These are phyloP conservation scores for Sarcophaga rosellei DNA, from an alignment of 2,888 invertebrate species.

Conservation along the genomic window DNA sequence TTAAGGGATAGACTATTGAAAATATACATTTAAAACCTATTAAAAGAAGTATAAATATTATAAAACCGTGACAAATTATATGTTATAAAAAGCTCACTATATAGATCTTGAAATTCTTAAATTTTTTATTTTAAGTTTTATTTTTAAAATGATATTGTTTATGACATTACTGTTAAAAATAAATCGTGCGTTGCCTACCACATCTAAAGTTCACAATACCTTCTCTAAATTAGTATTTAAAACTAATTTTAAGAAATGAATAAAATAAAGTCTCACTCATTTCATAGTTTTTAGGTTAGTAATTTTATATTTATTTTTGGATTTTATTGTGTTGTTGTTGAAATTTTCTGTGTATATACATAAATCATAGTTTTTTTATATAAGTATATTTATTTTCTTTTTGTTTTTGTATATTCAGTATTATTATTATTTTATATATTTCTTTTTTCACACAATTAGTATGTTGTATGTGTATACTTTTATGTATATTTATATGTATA, in stretches of 20 bases:
- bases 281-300: slow-evolving; percentile 56
- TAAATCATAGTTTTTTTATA: slow-evolving; percentile 54
- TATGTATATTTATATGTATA: slow-evolving; percentile 46
- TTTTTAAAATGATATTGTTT: no score
- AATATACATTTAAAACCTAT: no score
- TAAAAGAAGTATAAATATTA: no score
- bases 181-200: no score
- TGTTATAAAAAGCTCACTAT: no score
- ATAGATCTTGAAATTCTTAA: no score
- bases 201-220: no score
- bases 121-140: no score
- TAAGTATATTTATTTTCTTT: slow-evolving; percentile 21
- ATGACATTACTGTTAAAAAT: no score
- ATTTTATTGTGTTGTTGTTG: slow-evolving; percentile 52
- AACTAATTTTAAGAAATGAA: not conserved
- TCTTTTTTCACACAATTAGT: slow-evolving; percentile 47
- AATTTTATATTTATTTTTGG: slow-evolving; percentile 63
- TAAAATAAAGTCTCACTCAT: not conserved
- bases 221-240: no score
- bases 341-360: slow-evolving; percentile 59
- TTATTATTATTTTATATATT: slow-evolving; percentile 27
- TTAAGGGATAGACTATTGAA: no score
- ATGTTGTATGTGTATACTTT: slow-evolving; percentile 39
- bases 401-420: slow-evolving; percentile 35
- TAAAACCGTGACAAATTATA: no score